phyloP scores from a whole-genome alignment of 2,113 vertebrate genomes.

The Mastomys natalensis region DNA sequence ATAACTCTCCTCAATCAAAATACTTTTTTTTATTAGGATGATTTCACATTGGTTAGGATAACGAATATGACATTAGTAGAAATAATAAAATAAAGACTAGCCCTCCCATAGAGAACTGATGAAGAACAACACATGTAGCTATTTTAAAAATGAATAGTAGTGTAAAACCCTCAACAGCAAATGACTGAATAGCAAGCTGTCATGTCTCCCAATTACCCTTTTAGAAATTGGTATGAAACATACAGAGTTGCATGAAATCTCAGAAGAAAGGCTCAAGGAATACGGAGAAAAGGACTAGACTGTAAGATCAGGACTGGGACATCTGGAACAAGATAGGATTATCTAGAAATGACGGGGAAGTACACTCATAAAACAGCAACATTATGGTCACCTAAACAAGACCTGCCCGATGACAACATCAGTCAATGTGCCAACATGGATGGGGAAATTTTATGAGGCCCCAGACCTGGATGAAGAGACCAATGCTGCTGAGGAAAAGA shows the following conservation, averaged over 20 bases:
- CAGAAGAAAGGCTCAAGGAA: not conserved
- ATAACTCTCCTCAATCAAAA: not conserved
- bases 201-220: not conserved
- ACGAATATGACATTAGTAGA: not conserved
- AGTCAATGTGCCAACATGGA: not conserved
- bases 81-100: conserved; percentile 46
- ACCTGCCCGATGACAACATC: not conserved
- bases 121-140: not conserved
- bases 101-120: not conserved
- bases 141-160: not conserved
- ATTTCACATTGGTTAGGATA: not conserved
- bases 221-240: not conserved
- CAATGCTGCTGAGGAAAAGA: not conserved
- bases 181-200: not conserved
- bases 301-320: not conserved
- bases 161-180: not conserved
- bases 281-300: not conserved
- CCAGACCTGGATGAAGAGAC: not conserved
- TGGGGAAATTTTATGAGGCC: not conserved
- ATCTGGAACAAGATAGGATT: too few relatives aligned
- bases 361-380: not conserved
- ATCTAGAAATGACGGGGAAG: not conserved
- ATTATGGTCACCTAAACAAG: not conserved
- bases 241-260: not conserved
- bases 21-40: not conserved